Conservation (phyloP, 2,888 invertebrate species). For the Galerucella nymphaeae region DNA sequence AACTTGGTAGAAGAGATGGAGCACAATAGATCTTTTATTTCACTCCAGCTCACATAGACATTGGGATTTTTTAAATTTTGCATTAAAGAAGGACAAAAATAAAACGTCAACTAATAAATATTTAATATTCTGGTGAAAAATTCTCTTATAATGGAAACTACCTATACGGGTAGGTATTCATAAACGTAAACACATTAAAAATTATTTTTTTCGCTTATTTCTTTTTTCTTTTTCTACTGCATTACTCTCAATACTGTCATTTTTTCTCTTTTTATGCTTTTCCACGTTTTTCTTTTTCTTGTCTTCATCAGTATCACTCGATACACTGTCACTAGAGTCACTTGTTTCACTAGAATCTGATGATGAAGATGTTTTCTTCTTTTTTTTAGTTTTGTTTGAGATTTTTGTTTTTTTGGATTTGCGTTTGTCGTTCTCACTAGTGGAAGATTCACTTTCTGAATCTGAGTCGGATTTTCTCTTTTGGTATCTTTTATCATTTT, state of each 20-base stretch:
- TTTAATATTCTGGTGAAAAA: background rate
- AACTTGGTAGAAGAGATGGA: no score
- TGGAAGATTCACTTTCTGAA: conserved; percentile 6
- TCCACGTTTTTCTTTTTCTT: conserved; percentile 40
- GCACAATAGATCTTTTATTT: no score
- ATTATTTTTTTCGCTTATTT: conserved; percentile 15
- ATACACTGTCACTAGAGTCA: conserved; percentile 33
- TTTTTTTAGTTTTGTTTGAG: conserved; percentile 13
- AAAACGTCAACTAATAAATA: background rate
- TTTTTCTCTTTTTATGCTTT: conserved; percentile 44
- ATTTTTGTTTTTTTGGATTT: background rate
- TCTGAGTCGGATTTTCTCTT: background rate
- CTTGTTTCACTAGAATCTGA: conserved; percentile 33
- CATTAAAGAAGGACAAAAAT: no score
- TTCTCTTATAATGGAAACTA: background rate
- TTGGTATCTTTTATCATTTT: background rate
- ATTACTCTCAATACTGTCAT: conserved; percentile 42
- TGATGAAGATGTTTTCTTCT: conserved; percentile 25
- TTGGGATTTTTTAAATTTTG: no score
- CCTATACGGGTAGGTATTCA: background rate
- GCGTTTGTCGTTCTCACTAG: conserved; percentile 19
- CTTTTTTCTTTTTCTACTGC: conserved; percentile 31
- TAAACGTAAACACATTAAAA: background rate
- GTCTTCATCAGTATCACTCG: conserved; percentile 52
- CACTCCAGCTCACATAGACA: no score